Conservation (phyloP, 2,888 invertebrate species). For the Archips xylosteana region DNA sequence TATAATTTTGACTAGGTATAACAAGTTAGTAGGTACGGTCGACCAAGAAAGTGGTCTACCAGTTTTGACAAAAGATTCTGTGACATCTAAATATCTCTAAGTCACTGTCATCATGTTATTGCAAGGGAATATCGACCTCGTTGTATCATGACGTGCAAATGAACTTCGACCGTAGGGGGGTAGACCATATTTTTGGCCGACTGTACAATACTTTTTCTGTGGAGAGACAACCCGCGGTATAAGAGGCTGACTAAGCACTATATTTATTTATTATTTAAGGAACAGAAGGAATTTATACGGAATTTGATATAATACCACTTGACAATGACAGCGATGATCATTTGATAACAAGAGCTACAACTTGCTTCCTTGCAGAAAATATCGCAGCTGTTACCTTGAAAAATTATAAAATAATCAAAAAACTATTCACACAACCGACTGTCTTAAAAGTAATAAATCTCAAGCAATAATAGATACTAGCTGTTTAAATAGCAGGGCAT, state of each 20-base stretch:
- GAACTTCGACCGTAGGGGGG: too few species aligned
- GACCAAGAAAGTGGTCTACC: too few species aligned
- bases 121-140: too few species aligned
- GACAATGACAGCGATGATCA: background rate
- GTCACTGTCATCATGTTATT: too few species aligned
- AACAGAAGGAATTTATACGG: too few species aligned
- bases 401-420: conserved; percentile 1
- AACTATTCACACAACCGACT: conserved; percentile 2
- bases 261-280: too few species aligned
- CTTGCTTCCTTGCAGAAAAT: background rate
- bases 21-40: too few species aligned
- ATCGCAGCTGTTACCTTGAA: background rate
- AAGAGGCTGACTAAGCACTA: background rate
- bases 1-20: conserved; percentile 1
- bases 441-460: conserved; percentile 29
- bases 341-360: background rate
- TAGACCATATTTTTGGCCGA: too few species aligned
- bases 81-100: too few species aligned
- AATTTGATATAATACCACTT: background rate
- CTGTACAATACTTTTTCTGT: background rate
- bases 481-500: conserved; percentile 8
- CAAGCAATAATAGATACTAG: conserved; percentile 36
- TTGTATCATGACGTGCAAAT: too few species aligned
- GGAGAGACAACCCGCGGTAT: background rate
- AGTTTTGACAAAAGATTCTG: too few species aligned